Evolutionary conservation across 2,797 vertebrate genomes (phyloP), one percentile per base, ranked within the genome.

Genomic region (Pogonophryne albipinna): DNA sequence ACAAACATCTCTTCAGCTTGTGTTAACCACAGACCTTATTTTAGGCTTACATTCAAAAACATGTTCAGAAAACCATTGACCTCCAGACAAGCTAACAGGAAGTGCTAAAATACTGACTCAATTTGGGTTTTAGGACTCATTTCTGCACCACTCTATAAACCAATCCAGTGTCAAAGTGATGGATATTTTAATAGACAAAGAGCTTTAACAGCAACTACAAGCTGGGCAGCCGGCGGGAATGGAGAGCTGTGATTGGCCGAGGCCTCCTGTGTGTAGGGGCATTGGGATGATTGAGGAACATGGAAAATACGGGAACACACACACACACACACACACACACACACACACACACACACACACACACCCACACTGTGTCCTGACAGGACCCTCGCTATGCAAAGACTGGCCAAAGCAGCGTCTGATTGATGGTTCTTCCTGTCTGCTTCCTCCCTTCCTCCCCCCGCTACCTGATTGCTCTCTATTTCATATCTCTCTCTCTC

Each of bases 391-490:
- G 13, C 60, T 56, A 62, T 49, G 44, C 50, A 23, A 67, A 66
- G 88, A 76, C 82, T 55, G 83, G 88, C 82, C 78, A 74, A 88
- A 92, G 85, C 85, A 84, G 88, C 55, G n/a, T 65, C 57, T 91
- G 91, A 94, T 91, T 88, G 90, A 93, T 93, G 89, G 86, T 59
- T 72, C 47, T 77, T 75, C 73, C 60, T 78, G 82, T 70, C 69
- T 23, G 34, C 76, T 49, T 52, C 80, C 49, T 38, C 34, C 2
- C 15, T 7, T 4, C 45, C 20, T 42, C 13, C 10, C 56, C 17
- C 47, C 56, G 47, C 27, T 41, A 65, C 84, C 71, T 76, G 79
- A 89, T 89, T 79, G 83, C 84, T 80, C 86, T 84, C 83, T 71
- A 83, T 46, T 75, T 61, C 66, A 9, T 44, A 1, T 44, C 42